Conservation (phyloP, 2,113 vertebrate species). For the Dasyprocta punctata region DNA sequence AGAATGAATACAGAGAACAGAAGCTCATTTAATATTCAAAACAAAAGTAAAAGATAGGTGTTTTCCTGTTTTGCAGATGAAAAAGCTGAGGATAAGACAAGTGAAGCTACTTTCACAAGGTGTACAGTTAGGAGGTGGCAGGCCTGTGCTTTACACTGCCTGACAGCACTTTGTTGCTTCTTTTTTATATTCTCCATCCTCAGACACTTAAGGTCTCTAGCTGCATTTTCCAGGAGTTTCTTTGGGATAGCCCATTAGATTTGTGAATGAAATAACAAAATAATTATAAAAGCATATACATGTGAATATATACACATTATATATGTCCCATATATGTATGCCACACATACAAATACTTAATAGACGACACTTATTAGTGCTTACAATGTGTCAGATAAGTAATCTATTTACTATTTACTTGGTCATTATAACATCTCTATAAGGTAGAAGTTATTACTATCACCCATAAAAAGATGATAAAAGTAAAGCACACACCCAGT, state of each 20-base stretch:
- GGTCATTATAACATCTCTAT: not conserved
- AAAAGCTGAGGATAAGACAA: not conserved
- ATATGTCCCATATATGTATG: not conserved
- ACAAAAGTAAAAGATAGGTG: not conserved
- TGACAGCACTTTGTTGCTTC: not conserved
- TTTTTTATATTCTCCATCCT: not conserved
- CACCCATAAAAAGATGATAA: not conserved
- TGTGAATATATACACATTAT: not conserved
- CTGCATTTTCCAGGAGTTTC: not conserved
- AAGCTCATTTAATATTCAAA: constrained; percentile 10
- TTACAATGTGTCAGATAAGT: not conserved
- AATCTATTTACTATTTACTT: constrained; percentile 16
- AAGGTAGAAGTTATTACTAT: not conserved
- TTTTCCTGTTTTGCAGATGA: not conserved
- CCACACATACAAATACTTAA: not conserved
- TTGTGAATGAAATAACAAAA: constrained; percentile 6
- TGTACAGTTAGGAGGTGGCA: not conserved
- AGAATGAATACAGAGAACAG: constrained; percentile 36
- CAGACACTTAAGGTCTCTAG: not conserved
- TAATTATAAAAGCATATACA: not conserved
- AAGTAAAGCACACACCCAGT: not conserved
- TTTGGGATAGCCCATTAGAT: not conserved
- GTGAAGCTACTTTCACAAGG: not conserved
- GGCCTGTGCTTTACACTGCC: not conserved
- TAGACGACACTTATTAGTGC: not conserved